A percentile compares a stretch with the other conserved stretches of the same genome.
These are phyloP conservation scores for Leucopsar rothschildi DNA, from an alignment of 2,113 vertebrate genomes.

Conservation along the genomic window DNA sequence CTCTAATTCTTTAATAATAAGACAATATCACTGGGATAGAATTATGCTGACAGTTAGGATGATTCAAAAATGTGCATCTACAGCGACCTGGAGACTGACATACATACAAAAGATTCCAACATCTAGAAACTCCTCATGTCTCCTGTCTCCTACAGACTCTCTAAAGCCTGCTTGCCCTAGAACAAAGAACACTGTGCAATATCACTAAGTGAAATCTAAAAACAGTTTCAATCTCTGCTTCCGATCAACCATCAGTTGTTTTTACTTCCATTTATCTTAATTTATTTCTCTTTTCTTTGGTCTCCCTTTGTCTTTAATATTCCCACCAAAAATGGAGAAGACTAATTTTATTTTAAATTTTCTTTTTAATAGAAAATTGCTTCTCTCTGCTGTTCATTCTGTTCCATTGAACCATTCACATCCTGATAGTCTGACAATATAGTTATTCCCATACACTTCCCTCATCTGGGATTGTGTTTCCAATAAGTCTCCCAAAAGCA, in stretches of 20 bases:
- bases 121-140: not conserved
- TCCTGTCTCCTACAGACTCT: not conserved
- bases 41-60: not conserved
- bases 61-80: not conserved
- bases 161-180: not conserved
- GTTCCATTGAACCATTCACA: not conserved
- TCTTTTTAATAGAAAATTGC: not conserved
- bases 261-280: not conserved
- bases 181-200: not conserved
- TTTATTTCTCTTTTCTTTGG: not conserved
- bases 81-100: not conserved
- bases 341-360: not conserved
- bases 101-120: not conserved
- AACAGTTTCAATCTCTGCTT: not conserved
- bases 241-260: not conserved
- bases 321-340: not conserved
- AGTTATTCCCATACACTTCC: not conserved
- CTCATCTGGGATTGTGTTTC: conserved; percentile 23
- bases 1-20: not conserved
- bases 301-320: not conserved
- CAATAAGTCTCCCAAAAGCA: conserved; percentile 24
- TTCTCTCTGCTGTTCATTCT: not conserved
- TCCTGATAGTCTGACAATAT: not conserved
- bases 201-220: not conserved
- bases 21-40: not conserved